Evolutionary conservation across 1,140 invertebrate species (phyloP).

Genomic region (Amphibalanus amphitrite): DNA sequence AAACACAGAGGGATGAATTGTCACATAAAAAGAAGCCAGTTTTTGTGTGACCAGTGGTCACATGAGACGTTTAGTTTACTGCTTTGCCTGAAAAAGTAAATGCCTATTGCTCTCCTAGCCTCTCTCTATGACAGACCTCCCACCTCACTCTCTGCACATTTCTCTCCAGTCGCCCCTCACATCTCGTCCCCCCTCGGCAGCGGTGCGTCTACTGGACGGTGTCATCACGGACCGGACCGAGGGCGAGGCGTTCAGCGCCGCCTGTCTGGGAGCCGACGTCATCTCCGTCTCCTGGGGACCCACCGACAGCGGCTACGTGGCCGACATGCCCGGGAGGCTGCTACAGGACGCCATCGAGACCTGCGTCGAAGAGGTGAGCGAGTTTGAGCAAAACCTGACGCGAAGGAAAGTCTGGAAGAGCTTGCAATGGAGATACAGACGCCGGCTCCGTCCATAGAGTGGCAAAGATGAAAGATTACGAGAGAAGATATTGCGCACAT

Average conservation of each 20-base stretch:
- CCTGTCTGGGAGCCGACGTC: constrained; percentile 53
- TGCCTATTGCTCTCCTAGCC: not conserved
- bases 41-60: too few relatives aligned
- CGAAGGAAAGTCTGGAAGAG: not conserved
- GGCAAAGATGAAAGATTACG: too few relatives aligned
- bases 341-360: constrained; percentile 46
- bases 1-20: too few relatives aligned
- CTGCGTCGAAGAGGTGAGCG: constrained; percentile 45
- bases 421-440: not conserved
- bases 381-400: not conserved
- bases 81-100: not conserved
- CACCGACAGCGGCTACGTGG: constrained; percentile 65
- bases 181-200: constrained; percentile 24
- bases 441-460: not conserved
- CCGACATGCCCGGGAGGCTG: constrained; percentile 69
- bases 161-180: too few relatives aligned
- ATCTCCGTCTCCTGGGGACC: constrained; percentile 87
- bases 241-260: constrained; percentile 50
- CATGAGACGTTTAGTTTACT: not conserved
- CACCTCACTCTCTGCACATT: too few relatives aligned
- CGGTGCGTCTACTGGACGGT: constrained; percentile 79
- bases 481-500: too few relatives aligned
- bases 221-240: constrained; percentile 74
- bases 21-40: too few relatives aligned
- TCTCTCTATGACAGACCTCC: not conserved